phyloP scores from a whole-genome alignment of 2,113 vertebrate species.

The Neopipo cinnamomea region DNA sequence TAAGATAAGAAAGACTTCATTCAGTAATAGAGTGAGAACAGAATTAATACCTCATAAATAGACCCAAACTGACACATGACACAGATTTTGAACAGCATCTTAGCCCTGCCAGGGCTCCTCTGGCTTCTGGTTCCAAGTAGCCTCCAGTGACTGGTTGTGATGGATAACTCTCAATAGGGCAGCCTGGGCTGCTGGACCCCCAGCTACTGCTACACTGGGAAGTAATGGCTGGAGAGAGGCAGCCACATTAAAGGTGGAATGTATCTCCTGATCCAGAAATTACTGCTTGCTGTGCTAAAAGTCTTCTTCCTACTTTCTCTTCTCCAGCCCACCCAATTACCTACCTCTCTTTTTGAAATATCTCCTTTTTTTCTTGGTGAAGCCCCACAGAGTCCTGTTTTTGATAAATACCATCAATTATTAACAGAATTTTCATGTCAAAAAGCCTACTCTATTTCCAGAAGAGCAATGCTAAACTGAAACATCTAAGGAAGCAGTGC shows the following conservation, averaged over 20 bases:
- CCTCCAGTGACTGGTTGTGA: background rate
- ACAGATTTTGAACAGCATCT: background rate
- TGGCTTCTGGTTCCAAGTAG: background rate
- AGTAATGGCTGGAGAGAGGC: background rate
- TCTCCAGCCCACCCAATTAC: background rate
- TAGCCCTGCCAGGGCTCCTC: background rate
- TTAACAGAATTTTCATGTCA: background rate
- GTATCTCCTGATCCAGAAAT: background rate
- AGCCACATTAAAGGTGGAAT: background rate
- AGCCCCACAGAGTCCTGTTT: background rate
- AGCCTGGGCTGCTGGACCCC: background rate
- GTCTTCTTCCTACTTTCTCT: background rate
- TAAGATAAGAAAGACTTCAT: background rate
- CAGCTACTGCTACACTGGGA: background rate
- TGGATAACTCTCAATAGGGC: accelerated
- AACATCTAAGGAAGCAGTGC: background rate
- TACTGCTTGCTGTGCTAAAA: background rate
- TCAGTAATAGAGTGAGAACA: background rate
- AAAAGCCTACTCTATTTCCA: background rate
- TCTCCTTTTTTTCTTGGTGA: background rate
- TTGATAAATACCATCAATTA: background rate
- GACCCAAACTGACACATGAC: background rate
- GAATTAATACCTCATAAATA: background rate
- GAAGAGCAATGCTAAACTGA: background rate
- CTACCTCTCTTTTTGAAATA: background rate